These are phyloP conservation scores for Cartodere bifasciata DNA, from an alignment of 2,888 invertebrate species.

Conservation along the genomic window DNA sequence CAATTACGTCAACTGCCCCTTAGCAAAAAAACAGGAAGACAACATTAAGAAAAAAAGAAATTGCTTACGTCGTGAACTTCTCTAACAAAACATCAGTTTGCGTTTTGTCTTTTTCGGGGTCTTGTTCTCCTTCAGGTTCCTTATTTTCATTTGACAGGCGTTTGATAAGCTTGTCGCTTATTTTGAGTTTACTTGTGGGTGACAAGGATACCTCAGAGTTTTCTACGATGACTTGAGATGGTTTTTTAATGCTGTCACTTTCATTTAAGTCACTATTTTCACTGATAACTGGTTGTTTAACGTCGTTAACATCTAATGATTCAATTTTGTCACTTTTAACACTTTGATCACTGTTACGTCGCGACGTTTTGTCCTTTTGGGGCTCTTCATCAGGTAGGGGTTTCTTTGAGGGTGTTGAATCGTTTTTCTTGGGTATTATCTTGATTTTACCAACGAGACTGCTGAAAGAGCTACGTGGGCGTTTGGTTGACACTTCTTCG, in stretches of 20 bases:
- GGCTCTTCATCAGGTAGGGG: too few relatives aligned
- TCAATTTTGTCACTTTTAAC: conserved; percentile 14
- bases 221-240: conserved; percentile 24
- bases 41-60: too few relatives aligned
- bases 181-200: conserved; percentile 26
- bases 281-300: conserved; percentile 12
- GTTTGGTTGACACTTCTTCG: too few relatives aligned
- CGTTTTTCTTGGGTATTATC: conserved; percentile 13
- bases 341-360: conserved; percentile 26
- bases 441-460: conserved; percentile 21
- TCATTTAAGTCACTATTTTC: conserved; percentile 14
- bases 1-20: too few relatives aligned
- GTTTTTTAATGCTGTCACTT: conserved; percentile 20
- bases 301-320: conserved; percentile 9
- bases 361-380: conserved; percentile 13
- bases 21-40: too few relatives aligned
- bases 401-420: too few relatives aligned
- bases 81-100: conserved; percentile 7
- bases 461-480: too few relatives aligned
- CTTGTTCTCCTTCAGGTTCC: conserved; percentile 8
- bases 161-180: conserved; percentile 29
- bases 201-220: conserved; percentile 24
- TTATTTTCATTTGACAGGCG: conserved; percentile 22
- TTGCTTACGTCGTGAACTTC: too few relatives aligned
- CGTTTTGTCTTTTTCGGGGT: conserved; percentile 5